Conservation (phyloP, 1,140 invertebrate genomes). For the Helicoverpa zea region DNA sequence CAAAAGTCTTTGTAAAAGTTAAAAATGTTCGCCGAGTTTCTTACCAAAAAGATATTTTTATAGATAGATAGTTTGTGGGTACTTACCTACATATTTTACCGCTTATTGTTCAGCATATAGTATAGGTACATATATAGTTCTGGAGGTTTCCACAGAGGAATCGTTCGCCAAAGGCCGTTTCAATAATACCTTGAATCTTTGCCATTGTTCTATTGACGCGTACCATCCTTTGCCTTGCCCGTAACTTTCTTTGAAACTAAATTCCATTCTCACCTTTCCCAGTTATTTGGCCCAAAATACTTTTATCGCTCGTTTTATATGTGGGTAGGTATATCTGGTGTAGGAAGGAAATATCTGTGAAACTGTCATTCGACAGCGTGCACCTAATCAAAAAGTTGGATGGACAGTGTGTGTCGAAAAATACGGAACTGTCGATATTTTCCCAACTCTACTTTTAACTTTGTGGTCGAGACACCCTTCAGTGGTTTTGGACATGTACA, state of each 20-base stretch:
- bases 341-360: not conserved
- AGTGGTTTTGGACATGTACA: too few species aligned
- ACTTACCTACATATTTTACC: too few species aligned
- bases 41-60: too few species aligned
- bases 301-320: constrained; percentile 8
- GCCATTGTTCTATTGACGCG: constrained; percentile 18
- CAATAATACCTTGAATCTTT: constrained; percentile 13
- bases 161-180: constrained; percentile 5
- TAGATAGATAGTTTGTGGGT: too few species aligned
- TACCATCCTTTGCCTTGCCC: constrained; percentile 8
- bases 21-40: too few species aligned
- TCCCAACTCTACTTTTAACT: not conserved
- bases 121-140: too few species aligned
- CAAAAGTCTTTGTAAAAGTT: too few species aligned
- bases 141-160: not conserved
- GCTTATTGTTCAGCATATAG: too few species aligned
- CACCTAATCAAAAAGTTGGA: constrained; percentile 34
- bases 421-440: not conserved
- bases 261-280: not conserved
- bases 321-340: not conserved
- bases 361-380: not conserved
- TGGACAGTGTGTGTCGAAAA: constrained; percentile 5
- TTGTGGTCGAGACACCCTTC: not conserved
- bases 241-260: constrained; percentile 19
- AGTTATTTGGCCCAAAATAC: not conserved